Base-by-base conservation (phyloP, 2,888 invertebrate species). In the Synanthedon andrenaeformis region DNA sequence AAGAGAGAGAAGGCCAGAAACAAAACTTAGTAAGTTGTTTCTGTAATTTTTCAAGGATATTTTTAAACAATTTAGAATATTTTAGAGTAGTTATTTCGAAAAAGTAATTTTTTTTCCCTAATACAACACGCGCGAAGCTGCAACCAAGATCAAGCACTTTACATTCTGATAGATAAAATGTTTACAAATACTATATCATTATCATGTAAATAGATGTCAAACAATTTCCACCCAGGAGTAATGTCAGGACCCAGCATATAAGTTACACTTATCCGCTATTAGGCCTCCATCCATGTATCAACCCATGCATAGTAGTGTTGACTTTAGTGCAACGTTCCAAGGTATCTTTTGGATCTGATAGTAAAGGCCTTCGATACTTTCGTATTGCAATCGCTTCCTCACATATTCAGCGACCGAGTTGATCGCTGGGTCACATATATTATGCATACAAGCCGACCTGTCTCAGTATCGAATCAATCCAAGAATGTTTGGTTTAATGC, bases 391-490 rank as follows among this genome's bases (percentile, higher is more conserved):
- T 49, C 1, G 58, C 59, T 62, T 64, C 58, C 57, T 71, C 65
- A 66, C 69, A 67, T 69, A 72, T 72, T 69, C 69, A 68, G 66
- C 62, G 63, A 60, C 60, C 60, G 63, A 54, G 58, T 56, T 67
- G 68, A 68, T 72, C 62, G 58, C 56, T 56, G 56, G 59, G 59
- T 78, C 76, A 71, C 71, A 80, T 81, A 69, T 74, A 72, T 81
- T 77, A 80, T 81, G 79, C 79, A 80, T 79, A 68, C 69, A 60
- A 57, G 61, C 63, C 69, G 73, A 73, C 71, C 73, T 72, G 70
- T 64, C 67, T 71, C 65, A 64, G 67, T 71, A 75, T 71, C 63
- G 71, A 79, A 80, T 79, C 80, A 81, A 80, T 79, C 78, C 72
- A 64, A 65, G 65, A 72, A 70, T 70, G 68, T 65, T 72, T 64